Conservation (phyloP, 92 coral and sea anemone genomes). For the Galaxea fascicularis region DNA sequence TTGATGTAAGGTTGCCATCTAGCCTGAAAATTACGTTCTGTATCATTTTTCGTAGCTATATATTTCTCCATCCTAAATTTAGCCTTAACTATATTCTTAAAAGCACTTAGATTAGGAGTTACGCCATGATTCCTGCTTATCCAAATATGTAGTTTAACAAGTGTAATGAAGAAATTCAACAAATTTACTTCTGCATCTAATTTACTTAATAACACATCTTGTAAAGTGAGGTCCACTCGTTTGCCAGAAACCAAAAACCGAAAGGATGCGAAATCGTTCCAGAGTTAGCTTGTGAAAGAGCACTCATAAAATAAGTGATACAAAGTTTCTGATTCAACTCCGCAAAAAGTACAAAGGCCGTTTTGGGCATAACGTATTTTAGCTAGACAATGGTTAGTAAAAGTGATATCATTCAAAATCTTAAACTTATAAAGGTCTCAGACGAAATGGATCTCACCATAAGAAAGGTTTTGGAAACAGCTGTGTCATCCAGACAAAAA, state of each 20-base stretch:
- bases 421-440: constrained; percentile 30
- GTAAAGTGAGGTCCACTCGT: constrained; percentile 2
- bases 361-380: constrained; percentile 28
- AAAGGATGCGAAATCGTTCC: constrained; percentile 21
- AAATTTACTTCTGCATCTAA: constrained; percentile 18
- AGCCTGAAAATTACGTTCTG: background rate
- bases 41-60: constrained; percentile 23
- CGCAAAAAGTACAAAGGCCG: constrained; percentile 37
- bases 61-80: constrained; percentile 21
- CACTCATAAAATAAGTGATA: constrained; percentile 17
- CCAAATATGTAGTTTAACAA: constrained; percentile 9
- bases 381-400: constrained; percentile 21
- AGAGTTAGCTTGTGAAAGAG: background rate
- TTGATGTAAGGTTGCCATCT: background rate
- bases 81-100: constrained; percentile 12
- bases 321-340: constrained; percentile 2
- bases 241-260: constrained; percentile 21
- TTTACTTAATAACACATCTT: constrained; percentile 13
- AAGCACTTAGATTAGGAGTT: background rate
- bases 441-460: constrained; percentile 11
- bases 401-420: constrained; percentile 8
- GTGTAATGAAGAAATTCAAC: background rate
- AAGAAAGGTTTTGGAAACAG: constrained; percentile 21
- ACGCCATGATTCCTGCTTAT: constrained; percentile 25
- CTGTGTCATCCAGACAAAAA: constrained; percentile 15